Base-by-base conservation (phyloP, 1,140 invertebrate genomes). In the Leptinotarsa undecemlineata region DNA sequence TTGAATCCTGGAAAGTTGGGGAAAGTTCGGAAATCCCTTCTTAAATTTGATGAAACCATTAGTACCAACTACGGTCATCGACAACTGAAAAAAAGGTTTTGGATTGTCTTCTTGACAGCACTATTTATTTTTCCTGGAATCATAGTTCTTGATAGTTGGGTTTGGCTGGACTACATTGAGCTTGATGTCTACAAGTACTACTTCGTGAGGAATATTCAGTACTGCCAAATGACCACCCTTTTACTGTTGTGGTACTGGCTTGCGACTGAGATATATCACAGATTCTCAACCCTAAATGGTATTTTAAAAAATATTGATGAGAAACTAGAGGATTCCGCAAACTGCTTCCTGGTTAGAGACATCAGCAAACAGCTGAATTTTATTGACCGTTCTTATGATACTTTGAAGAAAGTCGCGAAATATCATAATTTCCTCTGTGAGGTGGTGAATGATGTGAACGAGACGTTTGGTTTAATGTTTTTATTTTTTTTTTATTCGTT, bases 401-500 rank as follows among this genome's bases (percentile, higher is more conserved):
- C 14, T n/a, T 57, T 57, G 51, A 57, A 19, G n/a, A 47, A 47
- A 47, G 13, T 68, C 47, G 0, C 61, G 21, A 33, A 72, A 26
- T 60, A 23, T 15, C 63, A 64, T 21, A 64, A 64, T 21, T 33
- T 23, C 14, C 63, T 64, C 11, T 64, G 63, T 21, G 63, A 64
- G 14, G 0, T 23, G 6, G 63, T 64, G 6, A 15, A 64, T 64
- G 21, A 64, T 4, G 26, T 64, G 2, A 64, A 64, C 63, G 26
- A 64, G 11, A 19, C 0, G 26, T 64, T 64, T 64, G 63, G 63
- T 14, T 20, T 64, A 14, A 2, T 6, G 14, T 2, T 64, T 64
- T 20, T 64, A 26, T 64, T 64, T n/a, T 21, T 2, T 64, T n/a
- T 64, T 4, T 64, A 14, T 64, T 64, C 20, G 17, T 21, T 21